phyloP scores from a whole-genome alignment of 2,888 invertebrate genomes.

The Lepidochitona cinerea region DNA sequence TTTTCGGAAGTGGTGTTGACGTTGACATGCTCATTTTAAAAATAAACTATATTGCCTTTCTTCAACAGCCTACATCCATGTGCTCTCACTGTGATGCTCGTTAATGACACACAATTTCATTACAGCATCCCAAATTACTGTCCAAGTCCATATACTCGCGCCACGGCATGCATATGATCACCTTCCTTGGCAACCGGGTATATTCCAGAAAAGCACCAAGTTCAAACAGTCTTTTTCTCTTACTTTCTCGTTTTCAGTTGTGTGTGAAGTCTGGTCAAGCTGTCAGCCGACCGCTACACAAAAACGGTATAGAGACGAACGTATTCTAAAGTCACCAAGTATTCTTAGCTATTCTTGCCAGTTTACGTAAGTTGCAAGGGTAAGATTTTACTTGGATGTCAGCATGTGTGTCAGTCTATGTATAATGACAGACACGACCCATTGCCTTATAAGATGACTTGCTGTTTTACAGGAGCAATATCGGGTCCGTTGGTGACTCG shows the following conservation, averaged over 20 bases:
- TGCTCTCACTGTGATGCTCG: too few species aligned
- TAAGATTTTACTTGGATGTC: neutral
- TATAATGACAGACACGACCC: too few species aligned
- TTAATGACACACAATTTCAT: neutral
- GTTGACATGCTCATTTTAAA: too few species aligned
- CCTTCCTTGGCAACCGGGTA: neutral
- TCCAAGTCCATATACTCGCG: neutral
- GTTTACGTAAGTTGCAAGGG: neutral
- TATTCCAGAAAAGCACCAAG: neutral
- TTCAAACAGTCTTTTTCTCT: neutral
- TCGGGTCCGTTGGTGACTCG: slow-evolving; percentile 30
- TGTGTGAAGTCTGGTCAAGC: neutral
- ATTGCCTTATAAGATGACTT: too few species aligned
- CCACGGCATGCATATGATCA: neutral
- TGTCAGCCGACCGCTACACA: neutral
- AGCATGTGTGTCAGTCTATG: neutral
- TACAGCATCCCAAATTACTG: neutral
- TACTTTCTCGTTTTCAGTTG: neutral
- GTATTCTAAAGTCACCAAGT: neutral
- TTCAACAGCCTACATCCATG: too few species aligned
- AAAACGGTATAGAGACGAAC: neutral
- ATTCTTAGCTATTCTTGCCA: neutral
- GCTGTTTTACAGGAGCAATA: slow-evolving; percentile 25
- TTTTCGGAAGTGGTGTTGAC: too few species aligned
- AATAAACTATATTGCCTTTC: too few species aligned